phyloP scores from a whole-genome alignment of 1,140 invertebrate genomes.

The Charaxes varanes region DNA sequence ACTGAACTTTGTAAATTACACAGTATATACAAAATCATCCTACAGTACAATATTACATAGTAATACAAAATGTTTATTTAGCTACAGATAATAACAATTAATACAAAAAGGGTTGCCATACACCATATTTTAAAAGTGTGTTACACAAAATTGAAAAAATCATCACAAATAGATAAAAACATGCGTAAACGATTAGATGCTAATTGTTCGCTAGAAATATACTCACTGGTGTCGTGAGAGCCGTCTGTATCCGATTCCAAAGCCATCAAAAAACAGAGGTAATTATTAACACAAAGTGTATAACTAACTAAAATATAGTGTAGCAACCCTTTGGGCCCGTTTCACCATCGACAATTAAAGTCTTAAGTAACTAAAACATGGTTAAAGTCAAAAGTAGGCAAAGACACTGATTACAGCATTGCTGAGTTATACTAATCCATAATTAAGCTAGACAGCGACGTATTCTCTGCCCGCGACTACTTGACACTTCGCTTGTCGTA shows the following conservation, averaged over 20 bases:
- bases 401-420: too few relatives aligned
- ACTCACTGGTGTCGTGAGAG: slow-evolving; percentile 18
- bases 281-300: neutral
- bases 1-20: slow-evolving; percentile 6
- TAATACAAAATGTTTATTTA: too few relatives aligned
- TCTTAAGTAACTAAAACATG: too few relatives aligned
- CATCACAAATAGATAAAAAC: neutral
- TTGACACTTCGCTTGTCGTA: too few relatives aligned
- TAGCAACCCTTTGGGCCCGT: too few relatives aligned
- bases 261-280: slow-evolving; percentile 1
- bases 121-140: slow-evolving; percentile 7
- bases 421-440: too few relatives aligned
- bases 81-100: too few relatives aligned
- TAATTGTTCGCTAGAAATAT: slow-evolving; percentile 4
- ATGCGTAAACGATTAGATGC: slow-evolving; percentile 11
- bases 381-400: too few relatives aligned
- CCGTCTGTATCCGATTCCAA: slow-evolving; percentile 14
- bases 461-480: too few relatives aligned
- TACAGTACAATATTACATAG: slow-evolving; percentile 1
- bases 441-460: too few relatives aligned
- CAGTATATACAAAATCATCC: too few relatives aligned
- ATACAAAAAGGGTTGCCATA: slow-evolving; percentile 17
- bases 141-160: neutral
- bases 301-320: slow-evolving; percentile 9
- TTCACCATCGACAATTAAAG: too few relatives aligned